These are phyloP conservation scores for Drosophila funebris DNA, from an alignment of 1,140 invertebrate species.

Conservation along the genomic window DNA sequence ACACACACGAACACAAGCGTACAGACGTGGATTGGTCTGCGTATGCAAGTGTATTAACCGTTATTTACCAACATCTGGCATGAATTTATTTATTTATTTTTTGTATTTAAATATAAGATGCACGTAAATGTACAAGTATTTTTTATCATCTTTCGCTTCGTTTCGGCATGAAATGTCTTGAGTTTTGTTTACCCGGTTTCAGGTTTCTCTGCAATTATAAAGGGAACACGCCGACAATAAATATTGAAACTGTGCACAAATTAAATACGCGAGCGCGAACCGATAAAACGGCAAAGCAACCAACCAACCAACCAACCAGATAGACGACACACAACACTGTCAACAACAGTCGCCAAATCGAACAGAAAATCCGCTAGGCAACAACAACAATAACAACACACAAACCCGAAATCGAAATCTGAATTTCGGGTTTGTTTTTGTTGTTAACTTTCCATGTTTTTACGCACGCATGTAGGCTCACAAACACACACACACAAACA, in stretches of 20 bases:
- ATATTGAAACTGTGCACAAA: conserved; percentile 75
- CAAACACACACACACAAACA: conserved; percentile 23
- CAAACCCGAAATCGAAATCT: conserved; percentile 30
- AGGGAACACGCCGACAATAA: conserved; percentile 56
- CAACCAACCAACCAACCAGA: conserved; percentile 39
- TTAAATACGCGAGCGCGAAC: conserved; percentile 52
- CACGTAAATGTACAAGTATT: conserved; percentile 12
- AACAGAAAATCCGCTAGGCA: conserved; percentile 34
- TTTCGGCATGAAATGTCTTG: conserved; percentile 36
- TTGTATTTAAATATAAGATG: conserved; percentile 9
- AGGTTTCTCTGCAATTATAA: conserved; percentile 60
- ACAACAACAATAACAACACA: conserved; percentile 8
- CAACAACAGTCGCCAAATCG: conserved; percentile 32
- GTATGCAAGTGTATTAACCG: conserved; percentile 1
- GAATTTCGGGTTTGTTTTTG: conserved; percentile 44
- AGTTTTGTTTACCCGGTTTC: conserved; percentile 47
- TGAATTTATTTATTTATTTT: not conserved
- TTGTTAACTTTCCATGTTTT: conserved; percentile 52
- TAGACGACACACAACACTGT: conserved; percentile 7
- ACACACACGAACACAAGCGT: not conserved
- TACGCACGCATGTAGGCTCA: conserved; percentile 45
- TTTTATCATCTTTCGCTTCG: conserved; percentile 42
- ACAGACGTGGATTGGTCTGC: not conserved
- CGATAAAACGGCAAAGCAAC: conserved; percentile 43
- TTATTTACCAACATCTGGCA: conserved; percentile 27